These are phyloP conservation scores for Agonum fuliginosum DNA, from an alignment of 2,888 invertebrate species.

Conservation along the genomic window DNA sequence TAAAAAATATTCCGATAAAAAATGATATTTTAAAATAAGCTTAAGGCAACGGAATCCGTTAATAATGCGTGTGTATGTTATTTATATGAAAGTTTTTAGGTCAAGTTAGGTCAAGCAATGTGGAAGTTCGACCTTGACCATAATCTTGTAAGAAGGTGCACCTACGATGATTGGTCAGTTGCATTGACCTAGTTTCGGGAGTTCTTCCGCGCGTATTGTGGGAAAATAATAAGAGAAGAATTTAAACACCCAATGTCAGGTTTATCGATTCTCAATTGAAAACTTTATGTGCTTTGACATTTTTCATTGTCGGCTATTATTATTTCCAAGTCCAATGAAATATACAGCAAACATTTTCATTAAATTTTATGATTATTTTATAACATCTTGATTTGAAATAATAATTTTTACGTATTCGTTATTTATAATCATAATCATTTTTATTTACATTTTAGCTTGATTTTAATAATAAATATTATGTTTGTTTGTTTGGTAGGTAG, in stretches of 20 bases:
- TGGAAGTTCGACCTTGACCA: conserved; percentile 55
- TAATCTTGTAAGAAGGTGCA: conserved; percentile 39
- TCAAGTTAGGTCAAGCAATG: conserved; percentile 49
- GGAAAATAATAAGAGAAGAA: background rate
- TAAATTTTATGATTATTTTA: no score
- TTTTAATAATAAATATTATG: no score
- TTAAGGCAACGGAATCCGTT: conserved; percentile 54
- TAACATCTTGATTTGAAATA: no score
- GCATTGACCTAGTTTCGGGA: conserved; percentile 49
- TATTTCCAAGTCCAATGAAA: no score
- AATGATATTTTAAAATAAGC: conserved; percentile 57
- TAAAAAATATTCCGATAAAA: conserved; percentile 57
- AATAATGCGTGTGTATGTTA: conserved; percentile 57
- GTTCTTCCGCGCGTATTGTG: background rate
- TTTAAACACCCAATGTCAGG: background rate
- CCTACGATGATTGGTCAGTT: conserved; percentile 23
- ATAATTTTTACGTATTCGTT: no score
- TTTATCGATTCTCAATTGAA: background rate
- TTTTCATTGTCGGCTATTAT: no score
- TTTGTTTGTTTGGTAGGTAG: no score
- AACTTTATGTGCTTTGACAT: background rate
- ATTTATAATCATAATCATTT: no score
- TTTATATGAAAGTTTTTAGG: conserved; percentile 60
- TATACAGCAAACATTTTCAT: no score
- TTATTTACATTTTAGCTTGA: no score